Evolutionary conservation across 1,140 invertebrate species (phyloP).

Genomic region (Penaeus chinensis): DNA sequence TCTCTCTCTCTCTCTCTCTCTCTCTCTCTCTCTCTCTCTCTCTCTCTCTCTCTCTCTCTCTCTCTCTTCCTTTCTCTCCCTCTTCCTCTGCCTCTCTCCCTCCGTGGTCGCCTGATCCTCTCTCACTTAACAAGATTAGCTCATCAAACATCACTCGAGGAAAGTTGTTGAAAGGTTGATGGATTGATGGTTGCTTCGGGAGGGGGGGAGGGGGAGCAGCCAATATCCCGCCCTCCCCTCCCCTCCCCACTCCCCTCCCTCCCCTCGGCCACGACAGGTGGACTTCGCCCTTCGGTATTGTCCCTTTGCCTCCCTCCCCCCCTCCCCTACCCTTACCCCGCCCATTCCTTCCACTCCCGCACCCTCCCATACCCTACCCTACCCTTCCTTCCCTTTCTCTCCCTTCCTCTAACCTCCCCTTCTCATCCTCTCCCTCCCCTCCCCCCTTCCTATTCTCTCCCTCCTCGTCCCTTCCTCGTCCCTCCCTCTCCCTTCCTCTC

Average conservation of each 20-base stretch:
- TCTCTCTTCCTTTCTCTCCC: not conserved
- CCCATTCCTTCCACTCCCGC: too few relatives aligned
- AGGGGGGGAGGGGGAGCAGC: not conserved
- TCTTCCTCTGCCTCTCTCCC: constrained; percentile 4
- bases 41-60: not conserved
- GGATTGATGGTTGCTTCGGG: not conserved
- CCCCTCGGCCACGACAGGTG: not conserved
- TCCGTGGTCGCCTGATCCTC: not conserved
- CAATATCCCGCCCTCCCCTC: not conserved
- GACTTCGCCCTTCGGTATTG: too few relatives aligned
- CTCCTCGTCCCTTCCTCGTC: not conserved
- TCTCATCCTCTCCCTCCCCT: not conserved
- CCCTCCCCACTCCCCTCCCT: not conserved
- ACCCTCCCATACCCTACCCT: too few relatives aligned
- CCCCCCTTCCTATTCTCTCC: not conserved
- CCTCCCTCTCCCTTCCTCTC: constrained; percentile 1
- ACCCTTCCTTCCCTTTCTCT: not conserved
- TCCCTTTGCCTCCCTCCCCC: too few relatives aligned
- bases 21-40: not conserved
- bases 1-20: not conserved
- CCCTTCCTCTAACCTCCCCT: not conserved
- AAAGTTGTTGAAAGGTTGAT: not conserved
- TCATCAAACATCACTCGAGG: constrained; percentile 3
- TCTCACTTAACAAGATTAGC: not conserved
- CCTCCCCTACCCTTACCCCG: too few relatives aligned